phyloP scores from a whole-genome alignment of 2,113 vertebrate genomes.

The Passer domesticus region DNA sequence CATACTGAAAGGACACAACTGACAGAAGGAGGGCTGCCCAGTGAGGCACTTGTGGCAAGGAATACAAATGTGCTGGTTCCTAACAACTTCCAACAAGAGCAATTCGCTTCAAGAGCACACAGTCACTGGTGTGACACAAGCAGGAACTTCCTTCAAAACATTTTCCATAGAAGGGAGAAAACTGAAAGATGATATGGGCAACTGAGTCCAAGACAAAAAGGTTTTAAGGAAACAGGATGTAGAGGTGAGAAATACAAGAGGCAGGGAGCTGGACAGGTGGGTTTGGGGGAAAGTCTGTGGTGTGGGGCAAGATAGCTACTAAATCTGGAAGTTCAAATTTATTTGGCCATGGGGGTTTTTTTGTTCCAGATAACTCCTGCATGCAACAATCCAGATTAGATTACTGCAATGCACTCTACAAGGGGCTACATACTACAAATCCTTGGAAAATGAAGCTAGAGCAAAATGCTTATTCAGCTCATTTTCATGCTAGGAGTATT shows the following conservation, averaged over 20 bases:
- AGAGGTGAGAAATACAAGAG: neutral
- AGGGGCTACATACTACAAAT: neutral
- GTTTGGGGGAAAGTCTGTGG: neutral
- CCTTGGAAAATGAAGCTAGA: neutral
- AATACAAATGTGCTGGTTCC: neutral
- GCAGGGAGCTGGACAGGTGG: neutral
- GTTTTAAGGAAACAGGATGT: neutral
- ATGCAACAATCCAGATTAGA: neutral
- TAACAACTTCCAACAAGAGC: neutral
- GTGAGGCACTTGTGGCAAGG: neutral
- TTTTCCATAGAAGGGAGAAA: neutral
- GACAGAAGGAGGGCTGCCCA: neutral
- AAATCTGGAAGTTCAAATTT: neutral
- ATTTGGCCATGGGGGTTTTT: neutral
- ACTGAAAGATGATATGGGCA: neutral
- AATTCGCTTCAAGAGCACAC: neutral
- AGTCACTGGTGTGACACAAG: neutral
- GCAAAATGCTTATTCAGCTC: conserved; percentile 16
- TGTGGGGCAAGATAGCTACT: neutral
- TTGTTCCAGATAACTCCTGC: neutral
- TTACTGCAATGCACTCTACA: neutral
- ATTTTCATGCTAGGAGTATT: conserved; percentile 30
- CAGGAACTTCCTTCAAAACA: neutral
- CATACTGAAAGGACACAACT: neutral
- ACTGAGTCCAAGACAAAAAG: neutral